Evolutionary conservation across 1,140 invertebrate species (phyloP), one percentile per base, ranked within the genome.

Genomic region (Nephila pilipes): DNA sequence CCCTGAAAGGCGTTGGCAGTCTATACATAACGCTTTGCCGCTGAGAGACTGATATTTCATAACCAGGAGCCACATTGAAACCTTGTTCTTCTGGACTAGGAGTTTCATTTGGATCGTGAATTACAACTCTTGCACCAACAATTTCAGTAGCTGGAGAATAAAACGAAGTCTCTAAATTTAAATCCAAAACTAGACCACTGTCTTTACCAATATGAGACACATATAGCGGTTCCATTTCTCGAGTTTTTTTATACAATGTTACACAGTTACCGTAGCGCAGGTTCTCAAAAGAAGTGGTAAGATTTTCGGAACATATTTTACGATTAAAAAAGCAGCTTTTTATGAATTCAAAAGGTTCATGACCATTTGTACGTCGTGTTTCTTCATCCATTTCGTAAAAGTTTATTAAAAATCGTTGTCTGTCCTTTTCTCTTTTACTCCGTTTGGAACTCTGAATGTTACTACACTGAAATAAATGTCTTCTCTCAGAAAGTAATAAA

Each of bases 31-130:
- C 20, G 16, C n/a, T 83, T 22, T 60, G n/a, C 8, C 38, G 93
- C 1, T 95, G 85, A 2, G 94, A 95, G 20, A 96, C 94, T 16
- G 94, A 95, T 6, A 95, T 95, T n/a, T 94, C 94, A n/a, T 87
- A 91, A 2, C 95, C 95, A 0, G 95, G 95, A 2, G 95, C 85
- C 1, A 96, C 91, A 32, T 95, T 95, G 54, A 96, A 94, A 1
- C 96, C 96, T 38, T 95, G 94, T 55, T 95, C 95, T 91, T 95
- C 95, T 0, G 95, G 95, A 85, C 95, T 95, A 0, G 95, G 95
- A 83, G 94, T 94, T 2, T 94, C 93, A 20, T 94, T 94, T 14
- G 94, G 93, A 20, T 94, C 94, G 93, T 96, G 96, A 25, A 96
- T 94, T 6, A 95, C 83, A 12, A 96, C 94, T 54, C 95, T 93